Percentiles rank a stretch among this genome's conserved stretches.
Conservation (phyloP, 2,888 invertebrate species). For the Drosophila kuntzei region DNA sequence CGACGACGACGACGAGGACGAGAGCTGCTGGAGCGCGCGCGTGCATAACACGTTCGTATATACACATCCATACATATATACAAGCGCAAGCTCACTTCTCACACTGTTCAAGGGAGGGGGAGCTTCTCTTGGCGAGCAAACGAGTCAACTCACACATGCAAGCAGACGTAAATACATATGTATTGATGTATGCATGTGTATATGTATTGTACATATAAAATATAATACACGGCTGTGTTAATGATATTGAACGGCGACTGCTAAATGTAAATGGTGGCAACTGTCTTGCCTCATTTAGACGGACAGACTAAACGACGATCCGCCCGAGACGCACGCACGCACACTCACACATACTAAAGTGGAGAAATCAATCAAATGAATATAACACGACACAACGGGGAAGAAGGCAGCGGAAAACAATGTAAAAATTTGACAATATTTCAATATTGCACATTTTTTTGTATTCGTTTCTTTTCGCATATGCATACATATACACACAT, state of each 20-base stretch:
- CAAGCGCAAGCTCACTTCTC: slow-evolving; percentile 39
- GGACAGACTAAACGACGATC: slow-evolving; percentile 48
- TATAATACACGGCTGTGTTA: slow-evolving; percentile 60
- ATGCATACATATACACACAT: slow-evolving; percentile 34
- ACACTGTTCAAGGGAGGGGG: slow-evolving; percentile 17
- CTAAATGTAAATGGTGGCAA: slow-evolving; percentile 53
- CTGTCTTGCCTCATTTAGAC: slow-evolving; percentile 44
- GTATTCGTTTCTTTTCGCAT: slow-evolving; percentile 39
- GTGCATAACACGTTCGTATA: slow-evolving; percentile 70
- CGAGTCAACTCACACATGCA: slow-evolving; percentile 54
- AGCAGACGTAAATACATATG: slow-evolving; percentile 48
- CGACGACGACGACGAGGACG: slow-evolving; percentile 38
- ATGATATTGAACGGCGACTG: slow-evolving; percentile 60
- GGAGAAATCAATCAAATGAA: slow-evolving; percentile 79
- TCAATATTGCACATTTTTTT: slow-evolving; percentile 57
- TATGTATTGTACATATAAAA: slow-evolving; percentile 38
- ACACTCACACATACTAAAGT: slow-evolving; percentile 26
- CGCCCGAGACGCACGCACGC: slow-evolving; percentile 47
- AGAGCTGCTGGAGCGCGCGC: slow-evolving; percentile 75
- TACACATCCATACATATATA: slow-evolving; percentile 35
- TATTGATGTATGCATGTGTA: slow-evolving; percentile 27
- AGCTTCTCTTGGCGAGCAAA: slow-evolving; percentile 43
- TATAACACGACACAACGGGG: slow-evolving; percentile 39
- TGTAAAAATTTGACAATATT: slow-evolving; percentile 56
- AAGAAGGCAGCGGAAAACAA: slow-evolving; percentile 60